Base-by-base conservation (phyloP, 2,888 invertebrate species). In the Stenotaenia linearis region DNA sequence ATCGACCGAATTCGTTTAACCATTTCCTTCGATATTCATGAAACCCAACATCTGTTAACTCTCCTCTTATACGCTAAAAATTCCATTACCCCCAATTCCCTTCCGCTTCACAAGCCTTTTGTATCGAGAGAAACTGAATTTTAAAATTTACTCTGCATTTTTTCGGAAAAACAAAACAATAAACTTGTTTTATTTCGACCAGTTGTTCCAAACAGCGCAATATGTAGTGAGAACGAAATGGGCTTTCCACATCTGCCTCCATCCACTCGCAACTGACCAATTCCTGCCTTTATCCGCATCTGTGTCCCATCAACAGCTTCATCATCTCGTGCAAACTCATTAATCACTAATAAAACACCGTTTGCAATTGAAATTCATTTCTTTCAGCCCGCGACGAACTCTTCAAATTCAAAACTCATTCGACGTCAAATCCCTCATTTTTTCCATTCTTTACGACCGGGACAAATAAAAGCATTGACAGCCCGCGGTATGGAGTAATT, bases 21-120 rank as follows among this genome's bases (percentile, higher is more conserved):
- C 69, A 69, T 69, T 12, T 28, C n/a, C 69, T 45, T 45, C 45
- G 45, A 45, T 45, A 45, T 45, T 45, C 45, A 45, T 28, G 69
- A 69, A 69, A 23, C 9, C 69, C 69, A 69, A 25, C 69, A 69
- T 69, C 69, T 69, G 69, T 69, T 69, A 69, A 69, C 69, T 25
- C n/a, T 28, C 69, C 69, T 12, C 23, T 15, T 28, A 69, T 28
- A 69, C 25, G 10, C 15, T 69, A 69, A 69, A 69, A 69, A 69
- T 69, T 69, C 69, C 69, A 69, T 69, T 69, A 69, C 69, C 2
- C 25, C 61, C n/a, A 12, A 4, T 45, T 69, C 28, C 1, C 28
- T 69, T 69, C 69, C 69, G 28, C 69, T 69, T 28, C 69, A 69
- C 28, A 3, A 15, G 7, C 23, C 25, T 28, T 69, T 69, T 69